Evolutionary conservation across 2,797 vertebrate species (phyloP), one percentile per base, ranked within the genome.

Genomic region (Pachyuromys duprasi): DNA sequence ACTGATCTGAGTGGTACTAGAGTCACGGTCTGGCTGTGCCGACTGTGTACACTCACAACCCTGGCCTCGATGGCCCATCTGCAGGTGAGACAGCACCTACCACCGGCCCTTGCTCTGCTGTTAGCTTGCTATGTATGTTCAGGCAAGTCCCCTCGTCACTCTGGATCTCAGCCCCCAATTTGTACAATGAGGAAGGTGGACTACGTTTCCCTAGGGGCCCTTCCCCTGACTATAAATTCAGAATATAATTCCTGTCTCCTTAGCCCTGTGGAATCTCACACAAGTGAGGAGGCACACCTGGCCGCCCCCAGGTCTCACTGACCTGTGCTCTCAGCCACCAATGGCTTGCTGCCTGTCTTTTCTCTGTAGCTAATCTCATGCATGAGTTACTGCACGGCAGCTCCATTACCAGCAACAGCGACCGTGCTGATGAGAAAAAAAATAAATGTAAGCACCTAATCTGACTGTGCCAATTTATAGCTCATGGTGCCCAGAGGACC

Each of bases 391-490:
- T 84, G 78, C 83, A 87, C 0, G 13, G 6, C 74, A 95, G 81
- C 89, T 96, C 96, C 97, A 96, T 95, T 96, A 93, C 76, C 95
- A 79, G n/a, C 89, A 33, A 36, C 14, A 0, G 39, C 11, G 0
- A 24, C 94, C 0, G 1, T 45, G 90, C 90, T 86, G 89, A 96
- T 92, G 92, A 97, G 70, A n/a, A 95, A 92, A 82, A 96, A 96
- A 82, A 93, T 65, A 74, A 79, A 90, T 36, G 79, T 89, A 95
- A 97, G 91, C 75, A 87, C 86, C 97, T 94, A 95, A 89, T 70
- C 90, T 24, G 36, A 79, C 63, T 17, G 74, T 6, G 31, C 33
- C 2, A 5, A 95, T 95, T 96, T 89, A 76, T 76, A 94, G 95
- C 1, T 60, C 88, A 70, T 60, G 42, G 62, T 93, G 88, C 75